A percentile compares a stretch with the other conserved stretches of the same genome.
phyloP scores from a whole-genome alignment of 2,888 invertebrate species.

The Crocallis elinguaria region DNA sequence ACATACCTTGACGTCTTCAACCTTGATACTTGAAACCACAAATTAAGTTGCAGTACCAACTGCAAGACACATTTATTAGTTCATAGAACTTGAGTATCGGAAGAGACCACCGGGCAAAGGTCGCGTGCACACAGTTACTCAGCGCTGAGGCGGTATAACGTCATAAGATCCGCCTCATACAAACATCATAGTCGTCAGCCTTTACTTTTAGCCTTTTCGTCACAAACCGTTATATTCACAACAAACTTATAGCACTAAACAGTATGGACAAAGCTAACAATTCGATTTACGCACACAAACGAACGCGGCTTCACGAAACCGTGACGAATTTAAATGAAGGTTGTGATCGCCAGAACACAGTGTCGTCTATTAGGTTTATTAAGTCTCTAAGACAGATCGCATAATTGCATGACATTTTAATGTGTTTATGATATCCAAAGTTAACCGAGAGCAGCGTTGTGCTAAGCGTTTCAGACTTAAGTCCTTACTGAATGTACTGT shows the following conservation, averaged over 20 bases:
- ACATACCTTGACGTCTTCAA: too few species aligned
- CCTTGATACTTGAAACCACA: too few species aligned
- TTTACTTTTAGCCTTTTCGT: constrained; percentile 6
- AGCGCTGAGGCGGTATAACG: background rate
- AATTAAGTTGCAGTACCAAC: too few species aligned
- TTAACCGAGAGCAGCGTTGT: background rate
- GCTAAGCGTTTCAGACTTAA: background rate
- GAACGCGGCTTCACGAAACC: background rate
- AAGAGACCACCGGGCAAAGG: constrained; percentile 1
- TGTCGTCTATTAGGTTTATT: too few species aligned
- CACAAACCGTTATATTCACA: background rate
- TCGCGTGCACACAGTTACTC: background rate
- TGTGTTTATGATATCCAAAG: background rate
- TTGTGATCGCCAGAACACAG: too few species aligned
- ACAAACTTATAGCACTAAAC: background rate
- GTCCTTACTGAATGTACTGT: background rate
- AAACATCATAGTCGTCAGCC: constrained; percentile 15
- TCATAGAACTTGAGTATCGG: background rate
- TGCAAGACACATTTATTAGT: background rate
- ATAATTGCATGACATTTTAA: too few species aligned
- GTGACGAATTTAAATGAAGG: too few species aligned
- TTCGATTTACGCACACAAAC: background rate
- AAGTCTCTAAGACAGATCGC: too few species aligned
- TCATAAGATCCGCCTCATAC: background rate
- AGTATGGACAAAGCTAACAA: background rate